A percentile compares a stretch with the other conserved stretches of the same genome.
phyloP scores from a whole-genome alignment of 1,140 invertebrate species.

The Scaptomyza hsui region DNA sequence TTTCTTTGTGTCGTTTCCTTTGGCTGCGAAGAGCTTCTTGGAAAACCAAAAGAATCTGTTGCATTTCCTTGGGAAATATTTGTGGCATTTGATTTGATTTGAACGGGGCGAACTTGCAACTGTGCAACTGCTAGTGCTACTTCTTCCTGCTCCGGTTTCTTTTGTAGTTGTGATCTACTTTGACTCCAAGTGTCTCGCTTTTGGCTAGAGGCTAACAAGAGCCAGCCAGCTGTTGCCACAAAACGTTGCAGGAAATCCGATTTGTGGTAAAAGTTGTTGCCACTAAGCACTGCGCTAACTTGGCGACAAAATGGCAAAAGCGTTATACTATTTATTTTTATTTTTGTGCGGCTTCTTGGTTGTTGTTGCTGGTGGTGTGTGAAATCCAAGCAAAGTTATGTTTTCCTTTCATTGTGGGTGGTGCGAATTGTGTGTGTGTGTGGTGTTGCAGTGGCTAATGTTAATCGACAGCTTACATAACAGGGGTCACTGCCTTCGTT shows the following conservation, averaged over 20 bases:
- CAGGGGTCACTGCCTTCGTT: constrained; percentile 37
- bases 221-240: constrained; percentile 30
- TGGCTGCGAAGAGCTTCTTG: constrained; percentile 47
- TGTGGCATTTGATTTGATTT: constrained; percentile 64
- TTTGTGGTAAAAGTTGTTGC: constrained; percentile 75
- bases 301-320: constrained; percentile 16
- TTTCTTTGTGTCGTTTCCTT: constrained; percentile 47
- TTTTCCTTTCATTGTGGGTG: constrained; percentile 21
- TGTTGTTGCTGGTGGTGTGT: no score
- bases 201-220: constrained; percentile 23
- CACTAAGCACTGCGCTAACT: constrained; percentile 26
- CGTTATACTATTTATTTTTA: not conserved
- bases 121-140: constrained; percentile 21
- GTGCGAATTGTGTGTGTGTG: constrained; percentile 10
- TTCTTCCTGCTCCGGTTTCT: constrained; percentile 26
- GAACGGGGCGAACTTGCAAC: constrained; percentile 1
- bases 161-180: constrained; percentile 57
- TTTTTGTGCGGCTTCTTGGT: constrained; percentile 50
- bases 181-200: constrained; percentile 4
- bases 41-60: constrained; percentile 72
- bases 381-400: constrained; percentile 47
- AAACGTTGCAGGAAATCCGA: constrained; percentile 74
- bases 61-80: constrained; percentile 80
- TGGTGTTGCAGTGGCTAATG: constrained; percentile 24
- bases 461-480: constrained; percentile 46